Base-by-base conservation (phyloP, 2,888 invertebrate genomes). In the Conus canariensis region DNA sequence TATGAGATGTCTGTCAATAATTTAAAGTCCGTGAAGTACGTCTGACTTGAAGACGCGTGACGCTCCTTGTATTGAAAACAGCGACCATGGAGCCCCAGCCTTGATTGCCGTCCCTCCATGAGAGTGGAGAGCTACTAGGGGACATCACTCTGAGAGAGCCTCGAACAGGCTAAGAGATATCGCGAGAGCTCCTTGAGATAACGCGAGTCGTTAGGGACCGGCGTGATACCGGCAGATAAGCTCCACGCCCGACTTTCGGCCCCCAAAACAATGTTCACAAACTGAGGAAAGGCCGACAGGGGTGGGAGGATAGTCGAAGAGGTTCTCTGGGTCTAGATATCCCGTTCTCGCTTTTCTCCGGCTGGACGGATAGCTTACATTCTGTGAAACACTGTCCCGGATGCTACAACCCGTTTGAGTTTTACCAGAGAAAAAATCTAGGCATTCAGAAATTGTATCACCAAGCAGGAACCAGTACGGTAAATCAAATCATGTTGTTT, bases 141-240 rank as follows among this genome's bases (percentile, higher is more conserved):
- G 82, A 56, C 82, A 82, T 82, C 45, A 82, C 82, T 82, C 82
- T 19, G 16, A 82, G 82, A 56, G 56, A 56, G 56, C 82, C 82
- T 56, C 82, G 56, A 56, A 82, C 82, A 56, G 82, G 56, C 19
- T 82, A 45, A 16, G 82, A 82, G 82, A 82, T 45, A 82, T 3
- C 16, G 82, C 82, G 56, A 82, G 82, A 82, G 82, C 19, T 19
- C 56, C 82, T 82, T 82, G 56, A 82, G 82, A 56, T 56, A 82
- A 82, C 82, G 56, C 82, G 82, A 56, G 22, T 56, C 14, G 56
- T 56, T 45, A 45, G 56, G 45, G 82, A 82, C 5, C 14, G 56
- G n/a, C 30, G 0, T 82, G 82, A 82, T 56, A 82, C 56, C 22
- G 7, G 14, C 16, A 82, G 12, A 77, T 77, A 14, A 30, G 25